These are phyloP conservation scores for Pycnonotus jocosus DNA, from an alignment of 2,113 vertebrate genomes.

Conservation along the genomic window DNA sequence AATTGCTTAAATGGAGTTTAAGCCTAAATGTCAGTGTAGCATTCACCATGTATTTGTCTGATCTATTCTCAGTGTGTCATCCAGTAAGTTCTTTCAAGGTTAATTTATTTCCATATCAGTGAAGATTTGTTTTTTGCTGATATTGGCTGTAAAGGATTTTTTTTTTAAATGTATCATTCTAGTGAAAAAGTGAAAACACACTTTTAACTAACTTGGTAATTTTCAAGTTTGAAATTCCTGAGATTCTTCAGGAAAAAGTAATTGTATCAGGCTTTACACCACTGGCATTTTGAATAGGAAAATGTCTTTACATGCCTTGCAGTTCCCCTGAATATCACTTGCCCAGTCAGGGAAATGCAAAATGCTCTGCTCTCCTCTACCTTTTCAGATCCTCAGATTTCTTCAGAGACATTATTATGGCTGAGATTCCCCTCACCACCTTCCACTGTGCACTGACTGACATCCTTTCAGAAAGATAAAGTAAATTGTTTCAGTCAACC, in stretches of 20 bases:
- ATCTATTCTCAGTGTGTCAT: background rate
- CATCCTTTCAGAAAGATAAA: background rate
- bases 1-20: conserved; percentile 27
- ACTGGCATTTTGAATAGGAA: background rate
- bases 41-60: conserved; percentile 3
- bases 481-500: background rate
- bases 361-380: background rate
- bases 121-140: background rate
- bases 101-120: background rate
- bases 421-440: background rate
- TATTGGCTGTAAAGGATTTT: background rate
- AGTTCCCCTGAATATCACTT: background rate
- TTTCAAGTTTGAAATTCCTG: background rate
- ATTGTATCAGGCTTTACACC: background rate
- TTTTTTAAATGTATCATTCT: background rate
- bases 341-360: background rate
- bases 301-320: background rate
- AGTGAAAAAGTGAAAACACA: background rate
- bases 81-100: background rate
- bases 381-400: background rate
- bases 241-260: background rate
- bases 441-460: background rate
- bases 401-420: background rate
- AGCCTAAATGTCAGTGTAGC: background rate
- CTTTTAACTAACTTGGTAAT: background rate